Percentiles rank a stretch among this genome's conserved stretches.
phyloP scores from a whole-genome alignment of 2,113 vertebrate genomes.

The Gopherus flavomarginatus region DNA sequence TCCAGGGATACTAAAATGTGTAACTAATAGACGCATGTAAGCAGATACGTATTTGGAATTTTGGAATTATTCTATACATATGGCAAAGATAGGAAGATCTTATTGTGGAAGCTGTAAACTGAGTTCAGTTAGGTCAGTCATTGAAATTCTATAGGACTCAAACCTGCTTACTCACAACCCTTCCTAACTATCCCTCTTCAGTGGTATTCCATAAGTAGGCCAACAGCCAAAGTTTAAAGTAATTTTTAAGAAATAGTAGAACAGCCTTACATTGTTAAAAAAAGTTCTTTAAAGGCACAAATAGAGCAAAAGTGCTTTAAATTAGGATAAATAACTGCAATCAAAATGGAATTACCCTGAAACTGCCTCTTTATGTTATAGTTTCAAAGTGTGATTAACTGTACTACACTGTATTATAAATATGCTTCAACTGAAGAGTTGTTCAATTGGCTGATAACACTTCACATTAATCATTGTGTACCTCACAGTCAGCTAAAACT shows the following conservation, averaged over 20 bases:
- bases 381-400: slow-evolving; percentile 11
- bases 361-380: not conserved
- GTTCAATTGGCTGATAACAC: slow-evolving; percentile 43
- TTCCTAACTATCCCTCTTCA: not conserved
- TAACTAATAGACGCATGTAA: not conserved
- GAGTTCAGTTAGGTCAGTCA: not conserved
- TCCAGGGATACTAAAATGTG: not conserved
- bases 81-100: not conserved
- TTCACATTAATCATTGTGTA: slow-evolving; percentile 37
- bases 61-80: not conserved
- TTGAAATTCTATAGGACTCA: not conserved
- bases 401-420: slow-evolving; percentile 15
- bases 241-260: not conserved
- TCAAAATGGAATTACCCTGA: not conserved
- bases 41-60: not conserved
- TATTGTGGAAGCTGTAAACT: not conserved
- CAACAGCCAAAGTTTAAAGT: not conserved
- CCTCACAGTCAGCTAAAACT: slow-evolving; percentile 25
- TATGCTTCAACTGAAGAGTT: slow-evolving; percentile 19
- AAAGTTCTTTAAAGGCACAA: not conserved
- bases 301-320: not conserved
- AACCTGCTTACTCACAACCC: not conserved
- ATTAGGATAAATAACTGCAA: not conserved
- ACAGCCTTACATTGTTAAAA: not conserved
- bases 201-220: not conserved